These are phyloP conservation scores for Hystrix brachyura DNA, from an alignment of 2,113 vertebrate species.

Conservation along the genomic window DNA sequence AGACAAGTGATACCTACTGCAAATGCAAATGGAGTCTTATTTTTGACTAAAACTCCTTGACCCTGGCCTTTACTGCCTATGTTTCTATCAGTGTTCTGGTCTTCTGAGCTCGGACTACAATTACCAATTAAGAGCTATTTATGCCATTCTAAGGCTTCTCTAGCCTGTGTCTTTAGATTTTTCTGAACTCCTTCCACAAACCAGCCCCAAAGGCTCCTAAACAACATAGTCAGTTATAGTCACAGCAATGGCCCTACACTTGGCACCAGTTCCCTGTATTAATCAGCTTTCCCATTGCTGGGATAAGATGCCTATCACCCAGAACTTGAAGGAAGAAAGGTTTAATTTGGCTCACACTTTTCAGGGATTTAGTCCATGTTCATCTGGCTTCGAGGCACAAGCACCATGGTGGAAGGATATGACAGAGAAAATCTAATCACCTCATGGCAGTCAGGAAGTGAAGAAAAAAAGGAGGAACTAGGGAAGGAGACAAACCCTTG, in stretches of 20 bases:
- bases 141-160: neutral
- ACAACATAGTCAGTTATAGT: neutral
- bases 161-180: neutral
- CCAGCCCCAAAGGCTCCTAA: neutral
- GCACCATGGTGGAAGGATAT: neutral
- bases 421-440: neutral
- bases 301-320: neutral
- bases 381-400: neutral
- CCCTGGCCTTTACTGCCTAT: neutral
- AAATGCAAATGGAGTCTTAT: neutral
- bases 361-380: neutral
- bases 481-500: neutral
- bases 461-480: neutral
- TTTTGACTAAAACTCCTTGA: neutral
- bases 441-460: neutral
- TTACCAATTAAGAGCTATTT: neutral
- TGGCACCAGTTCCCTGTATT: neutral
- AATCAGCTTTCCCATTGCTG: neutral
- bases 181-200: neutral
- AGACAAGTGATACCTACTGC: neutral
- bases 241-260: neutral
- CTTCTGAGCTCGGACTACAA: neutral
- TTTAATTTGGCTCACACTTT: neutral
- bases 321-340: neutral
- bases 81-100: neutral